Evolutionary conservation across 2,113 vertebrate species (phyloP), one percentile per base, ranked within the genome.

Genomic region (Pionites leucogaster): DNA sequence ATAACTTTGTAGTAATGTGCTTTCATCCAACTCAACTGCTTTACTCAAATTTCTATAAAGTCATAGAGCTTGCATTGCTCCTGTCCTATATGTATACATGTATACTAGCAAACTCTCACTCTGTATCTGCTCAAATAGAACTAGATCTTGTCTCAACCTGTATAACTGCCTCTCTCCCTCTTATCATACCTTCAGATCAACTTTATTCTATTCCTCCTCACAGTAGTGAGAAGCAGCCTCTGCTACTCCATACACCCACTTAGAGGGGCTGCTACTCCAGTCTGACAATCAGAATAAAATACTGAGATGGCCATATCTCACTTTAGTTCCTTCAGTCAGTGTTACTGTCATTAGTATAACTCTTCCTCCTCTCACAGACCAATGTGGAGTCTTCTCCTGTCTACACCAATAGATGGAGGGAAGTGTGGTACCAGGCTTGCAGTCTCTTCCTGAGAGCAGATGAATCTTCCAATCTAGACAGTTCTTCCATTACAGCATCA

Each of bases 401-500:
- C 41, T 74, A 65, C 44, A 62, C 22, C 63, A 52, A 6, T 0
- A 65, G 71, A 29, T 0, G 27, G 67, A 81, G 49, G 68, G 47
- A 77, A 82, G 75, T 14, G 52, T 39, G 52, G 42, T 1, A 6
- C 44, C 83, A 69, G 72, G 47, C 59, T 77, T 18, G 33, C 68
- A 70, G 64, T 49, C 41, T 81, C 86, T 86, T 0, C 0, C 83
- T 88, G 71, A 77, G 19, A 91, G 86, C 81, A 94, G 80, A 62
- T 65, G 67, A 55, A 86, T 50, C 22, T 81, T 74, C 42, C 50
- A 62, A 33, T 74, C 55, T 84, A 63, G 83, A 78, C 41, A 74
- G 24, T 81, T 91, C 89, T 86, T 91, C 68, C 71, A 52, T 74
- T 80, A 47, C 71, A 86, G 64, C 33, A 70, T 62, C 76, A 71